phyloP scores from a whole-genome alignment of 2,888 invertebrate species.

The Pseudoips prasinana region DNA sequence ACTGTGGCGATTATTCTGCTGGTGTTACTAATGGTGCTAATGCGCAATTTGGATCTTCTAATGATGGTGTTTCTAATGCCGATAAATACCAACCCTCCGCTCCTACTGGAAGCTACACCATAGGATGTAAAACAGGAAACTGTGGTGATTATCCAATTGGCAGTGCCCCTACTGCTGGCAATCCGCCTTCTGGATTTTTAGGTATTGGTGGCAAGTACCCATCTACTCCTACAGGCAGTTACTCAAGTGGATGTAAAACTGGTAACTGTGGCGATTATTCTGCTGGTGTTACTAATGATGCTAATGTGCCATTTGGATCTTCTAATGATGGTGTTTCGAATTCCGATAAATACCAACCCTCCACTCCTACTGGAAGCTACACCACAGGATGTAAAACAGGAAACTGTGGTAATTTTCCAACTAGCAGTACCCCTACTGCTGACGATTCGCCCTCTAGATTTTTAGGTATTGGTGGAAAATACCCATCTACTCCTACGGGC shows the following conservation, averaged over 20 bases:
- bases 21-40: too few relatives aligned
- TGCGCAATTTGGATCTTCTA: too few relatives aligned
- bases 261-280: too few relatives aligned
- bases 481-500: not conserved
- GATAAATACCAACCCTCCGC: not conserved
- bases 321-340: too few relatives aligned
- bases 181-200: constrained; percentile 7
- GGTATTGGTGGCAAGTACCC: constrained; percentile 11
- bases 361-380: not conserved
- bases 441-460: constrained; percentile 1
- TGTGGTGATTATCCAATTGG: not conserved
- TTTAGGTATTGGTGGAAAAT: not conserved
- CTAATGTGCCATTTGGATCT: too few relatives aligned
- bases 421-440: constrained; percentile 7
- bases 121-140: not conserved
- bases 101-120: not conserved
- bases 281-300: too few relatives aligned
- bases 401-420: not conserved
- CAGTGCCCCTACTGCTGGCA: constrained; percentile 3
- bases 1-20: too few relatives aligned
- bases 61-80: too few relatives aligned
- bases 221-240: constrained; percentile 29
- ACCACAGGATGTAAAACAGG: not conserved
- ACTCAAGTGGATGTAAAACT: constrained; percentile 12
- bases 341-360: not conserved